These are phyloP conservation scores for Acheta domesticus DNA, from an alignment of 2,888 invertebrate genomes.

Conservation along the genomic window DNA sequence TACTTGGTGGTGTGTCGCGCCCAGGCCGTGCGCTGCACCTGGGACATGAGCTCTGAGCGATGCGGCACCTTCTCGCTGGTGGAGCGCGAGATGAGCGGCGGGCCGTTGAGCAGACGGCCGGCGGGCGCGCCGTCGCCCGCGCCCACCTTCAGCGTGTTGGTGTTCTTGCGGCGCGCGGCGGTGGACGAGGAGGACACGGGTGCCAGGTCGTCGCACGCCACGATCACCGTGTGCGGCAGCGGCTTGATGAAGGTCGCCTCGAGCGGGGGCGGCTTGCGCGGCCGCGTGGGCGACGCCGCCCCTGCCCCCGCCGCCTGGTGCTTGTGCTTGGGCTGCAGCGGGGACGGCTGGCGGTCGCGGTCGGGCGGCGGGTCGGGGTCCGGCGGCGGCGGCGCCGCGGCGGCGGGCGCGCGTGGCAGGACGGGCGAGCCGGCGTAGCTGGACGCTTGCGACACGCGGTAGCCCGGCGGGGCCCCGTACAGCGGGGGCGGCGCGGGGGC, in stretches of 20 bases:
- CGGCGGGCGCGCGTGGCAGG: constrained; percentile 37
- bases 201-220: constrained; percentile 40
- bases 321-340: constrained; percentile 62
- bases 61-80: constrained; percentile 85
- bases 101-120: constrained; percentile 52
- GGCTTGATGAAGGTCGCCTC: constrained; percentile 58
- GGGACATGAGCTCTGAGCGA: constrained; percentile 79
- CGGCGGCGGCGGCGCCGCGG: constrained; percentile 47
- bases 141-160: constrained; percentile 43
- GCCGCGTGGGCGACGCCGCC: constrained; percentile 59
- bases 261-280: constrained; percentile 54
- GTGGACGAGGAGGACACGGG: neutral
- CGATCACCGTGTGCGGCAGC: constrained; percentile 63
- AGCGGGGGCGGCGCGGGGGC: constrained; percentile 34
- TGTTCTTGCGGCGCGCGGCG: neutral
- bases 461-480: constrained; percentile 25
- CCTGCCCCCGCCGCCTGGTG: constrained; percentile 59
- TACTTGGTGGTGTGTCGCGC: constrained; percentile 84
- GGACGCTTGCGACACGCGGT: constrained; percentile 44
- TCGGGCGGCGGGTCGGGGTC: constrained; percentile 42
- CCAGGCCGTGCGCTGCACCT: constrained; percentile 77
- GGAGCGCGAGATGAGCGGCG: constrained; percentile 67
- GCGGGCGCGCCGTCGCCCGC: constrained; percentile 45
- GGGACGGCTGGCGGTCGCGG: constrained; percentile 27
- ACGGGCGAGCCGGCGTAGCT: constrained; percentile 46